These are phyloP conservation scores for Drosophila meridiana DNA, from an alignment of 2,888 invertebrate genomes.

Conservation along the genomic window DNA sequence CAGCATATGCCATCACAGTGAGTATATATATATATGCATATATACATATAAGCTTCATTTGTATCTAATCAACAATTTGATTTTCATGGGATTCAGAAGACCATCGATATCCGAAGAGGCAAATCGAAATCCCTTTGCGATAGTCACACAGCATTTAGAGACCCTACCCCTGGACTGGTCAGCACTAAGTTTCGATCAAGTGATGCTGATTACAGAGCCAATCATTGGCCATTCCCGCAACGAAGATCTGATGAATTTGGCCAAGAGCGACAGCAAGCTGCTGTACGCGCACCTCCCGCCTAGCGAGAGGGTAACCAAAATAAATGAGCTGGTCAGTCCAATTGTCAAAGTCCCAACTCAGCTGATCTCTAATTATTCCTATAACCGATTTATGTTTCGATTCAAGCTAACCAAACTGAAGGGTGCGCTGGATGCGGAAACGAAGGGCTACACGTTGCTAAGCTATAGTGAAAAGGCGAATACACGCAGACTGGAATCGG, in stretches of 20 bases:
- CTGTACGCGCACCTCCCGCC: constrained; percentile 90
- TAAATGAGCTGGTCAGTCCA: constrained; percentile 92
- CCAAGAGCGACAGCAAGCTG: constrained; percentile 94
- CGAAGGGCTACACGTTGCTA: constrained; percentile 85
- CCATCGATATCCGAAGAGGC: constrained; percentile 87
- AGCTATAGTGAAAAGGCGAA: constrained; percentile 26
- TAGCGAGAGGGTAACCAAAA: constrained; percentile 90
- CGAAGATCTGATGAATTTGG: constrained; percentile 94
- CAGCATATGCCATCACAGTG: constrained; percentile 90
- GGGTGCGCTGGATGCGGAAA: constrained; percentile 90
- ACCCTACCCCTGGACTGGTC: constrained; percentile 74
- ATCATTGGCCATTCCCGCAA: constrained; percentile 85
- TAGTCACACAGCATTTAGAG: constrained; percentile 82
- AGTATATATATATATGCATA: background rate
- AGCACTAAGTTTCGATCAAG: constrained; percentile 80
- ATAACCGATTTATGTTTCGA: background rate
- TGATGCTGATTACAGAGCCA: constrained; percentile 81
- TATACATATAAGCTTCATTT: background rate
- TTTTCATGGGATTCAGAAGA: constrained; percentile 85
- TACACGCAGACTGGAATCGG: constrained; percentile 87
- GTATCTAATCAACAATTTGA: background rate
- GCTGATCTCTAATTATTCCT: too few relatives aligned
- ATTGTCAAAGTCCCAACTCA: background rate
- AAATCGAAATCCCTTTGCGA: constrained; percentile 87
- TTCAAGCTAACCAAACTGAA: constrained; percentile 90